A percentile compares a stretch with the other conserved stretches of the same genome.
Evolutionary conservation across 2,113 vertebrate genomes (phyloP).

Genomic region (Oreotrochilus melanogaster): DNA sequence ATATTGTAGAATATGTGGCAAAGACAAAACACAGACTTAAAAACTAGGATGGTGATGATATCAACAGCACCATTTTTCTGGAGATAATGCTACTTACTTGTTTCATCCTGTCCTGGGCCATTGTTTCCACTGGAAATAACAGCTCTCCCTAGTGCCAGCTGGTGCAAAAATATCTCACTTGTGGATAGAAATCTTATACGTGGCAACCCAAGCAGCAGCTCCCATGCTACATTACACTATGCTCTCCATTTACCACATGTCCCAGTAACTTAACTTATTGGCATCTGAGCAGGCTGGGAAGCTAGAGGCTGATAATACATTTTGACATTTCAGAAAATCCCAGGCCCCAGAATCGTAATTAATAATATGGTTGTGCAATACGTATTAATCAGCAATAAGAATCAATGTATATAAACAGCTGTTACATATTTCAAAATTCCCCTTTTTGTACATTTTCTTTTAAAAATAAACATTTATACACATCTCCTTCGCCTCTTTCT

Average conservation of each 20-base stretch:
- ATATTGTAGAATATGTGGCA: conserved; percentile 77
- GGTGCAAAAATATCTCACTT: neutral
- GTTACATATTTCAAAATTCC: conserved; percentile 87
- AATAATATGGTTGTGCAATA: conserved; percentile 86
- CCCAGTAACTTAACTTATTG: conserved; percentile 49
- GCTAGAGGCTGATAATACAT: conserved; percentile 55
- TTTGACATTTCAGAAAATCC: conserved; percentile 66
- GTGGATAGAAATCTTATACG: neutral
- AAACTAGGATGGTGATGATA: conserved; percentile 74
- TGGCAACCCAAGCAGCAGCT: neutral
- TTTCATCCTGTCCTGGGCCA: conserved; percentile 20
- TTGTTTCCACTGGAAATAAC: neutral
- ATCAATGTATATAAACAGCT: conserved; percentile 88
- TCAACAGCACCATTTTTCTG: conserved; percentile 77
- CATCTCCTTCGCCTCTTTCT: conserved; percentile 83
- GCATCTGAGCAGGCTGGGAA: conserved; percentile 70
- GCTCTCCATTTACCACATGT: conserved; percentile 48
- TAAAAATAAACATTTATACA: conserved; percentile 91
- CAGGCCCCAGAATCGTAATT: conserved; percentile 71
- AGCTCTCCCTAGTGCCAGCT: conserved; percentile 44
- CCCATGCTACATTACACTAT: neutral
- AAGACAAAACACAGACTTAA: conserved; percentile 72
- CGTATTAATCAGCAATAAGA: conserved; percentile 89
- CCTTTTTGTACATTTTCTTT: conserved; percentile 85
- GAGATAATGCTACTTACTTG: conserved; percentile 65